Evolutionary conservation across 2,888 invertebrate species (phyloP), one percentile per base, ranked within the genome.

Genomic region (Sarcophaga caerulescens): DNA sequence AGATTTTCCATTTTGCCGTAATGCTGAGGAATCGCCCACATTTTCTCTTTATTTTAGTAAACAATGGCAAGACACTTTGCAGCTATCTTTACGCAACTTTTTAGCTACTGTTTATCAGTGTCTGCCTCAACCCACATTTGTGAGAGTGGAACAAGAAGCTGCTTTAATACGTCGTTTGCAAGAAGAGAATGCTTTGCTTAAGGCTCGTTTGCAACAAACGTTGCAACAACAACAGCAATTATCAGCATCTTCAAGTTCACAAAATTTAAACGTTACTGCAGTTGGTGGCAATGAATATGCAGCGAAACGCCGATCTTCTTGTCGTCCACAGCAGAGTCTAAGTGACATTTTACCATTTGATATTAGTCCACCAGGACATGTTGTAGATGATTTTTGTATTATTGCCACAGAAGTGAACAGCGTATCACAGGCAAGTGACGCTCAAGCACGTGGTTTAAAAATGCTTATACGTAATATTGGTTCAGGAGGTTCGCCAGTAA

Each of bases 41-140:
- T 99, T 98, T 93, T 95, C 97, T 19, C 94, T 97, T 77, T 98
- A 97, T 93, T 99, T 98, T 93, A 97, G 97, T 11, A 96, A 97
- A 87, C 97, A 97, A 83, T 99, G 99, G 99, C 98, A 98, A 92
- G 99, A 99, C 92, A 98, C 98, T 45, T 95, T 98, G 89, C 94
- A 98, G 79, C 96, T 95, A 1, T 99, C 99, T 0, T 94, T 99
- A 59, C 97, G 98, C 92, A 99, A 99, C 93, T 97, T 99, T 91
- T 94, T 99, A 60, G 97, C 98, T 17, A 97, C 98, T 0, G 96
- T 98, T 86, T 97, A 94, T 89, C 94, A 97, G 94, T 97, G 97
- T 90, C 96, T 97, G 95, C 97, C 98, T 4, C 96, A 96, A 89
- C 98, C 98, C 6, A 96, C 96, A 0, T 94, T 98, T 71, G 95